Evolutionary conservation across 2,113 vertebrate genomes (phyloP).

Genomic region (Progne subis): DNA sequence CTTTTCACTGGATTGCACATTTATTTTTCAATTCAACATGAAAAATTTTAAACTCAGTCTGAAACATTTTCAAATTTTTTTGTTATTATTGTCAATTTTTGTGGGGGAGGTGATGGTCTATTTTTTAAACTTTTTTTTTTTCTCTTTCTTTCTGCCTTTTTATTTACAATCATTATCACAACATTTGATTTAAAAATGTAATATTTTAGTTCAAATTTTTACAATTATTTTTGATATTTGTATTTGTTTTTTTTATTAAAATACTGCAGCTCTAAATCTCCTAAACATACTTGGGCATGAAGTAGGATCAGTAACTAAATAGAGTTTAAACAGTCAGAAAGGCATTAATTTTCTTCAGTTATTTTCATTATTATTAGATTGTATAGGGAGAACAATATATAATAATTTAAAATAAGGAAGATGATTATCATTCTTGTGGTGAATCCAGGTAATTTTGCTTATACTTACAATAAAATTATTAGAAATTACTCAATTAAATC

Average conservation of each 20-base stretch:
- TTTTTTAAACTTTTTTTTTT: neutral
- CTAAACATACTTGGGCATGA: neutral
- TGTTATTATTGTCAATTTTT: neutral
- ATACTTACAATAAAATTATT: neutral
- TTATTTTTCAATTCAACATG: neutral
- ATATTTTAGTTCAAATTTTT: neutral
- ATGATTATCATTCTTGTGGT: neutral
- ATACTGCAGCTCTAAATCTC: neutral
- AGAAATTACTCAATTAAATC: neutral
- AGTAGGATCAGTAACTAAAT: neutral
- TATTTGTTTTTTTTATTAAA: neutral
- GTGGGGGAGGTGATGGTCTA: accelerated
- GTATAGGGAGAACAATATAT: neutral
- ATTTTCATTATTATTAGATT: neutral
- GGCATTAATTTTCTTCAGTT: neutral
- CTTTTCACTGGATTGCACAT: neutral
- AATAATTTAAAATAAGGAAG: neutral
- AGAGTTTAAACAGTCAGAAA: neutral
- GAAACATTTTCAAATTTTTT: neutral
- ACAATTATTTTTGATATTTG: neutral
- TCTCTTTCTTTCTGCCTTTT: neutral
- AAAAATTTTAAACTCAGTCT: neutral
- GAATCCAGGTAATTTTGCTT: neutral
- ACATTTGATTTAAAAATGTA: neutral
- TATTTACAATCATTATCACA: neutral